Base-by-base conservation (phyloP, 2,888 invertebrate species). In the Candidula unifasciata region DNA sequence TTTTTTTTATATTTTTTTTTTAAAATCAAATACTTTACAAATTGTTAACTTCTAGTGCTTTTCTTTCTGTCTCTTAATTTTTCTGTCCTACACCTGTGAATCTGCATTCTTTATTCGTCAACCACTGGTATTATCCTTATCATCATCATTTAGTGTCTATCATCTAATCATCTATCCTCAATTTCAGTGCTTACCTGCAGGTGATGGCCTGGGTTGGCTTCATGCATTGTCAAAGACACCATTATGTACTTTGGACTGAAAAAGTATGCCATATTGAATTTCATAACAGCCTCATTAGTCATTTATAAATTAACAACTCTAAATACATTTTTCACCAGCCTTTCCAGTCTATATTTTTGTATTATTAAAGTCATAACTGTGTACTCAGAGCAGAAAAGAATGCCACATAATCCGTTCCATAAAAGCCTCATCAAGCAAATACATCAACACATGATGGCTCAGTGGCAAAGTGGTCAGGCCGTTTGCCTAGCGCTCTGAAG, bases 121-220 rank as follows among this genome's bases (percentile, higher is more conserved):
- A 44, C 44, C 44, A 33, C 79, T 60, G n/a, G 68, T 44, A 21
- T 64, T 80, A 16, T 68, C 37, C n/a, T 54, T 54, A 10, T 30
- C 35, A 13, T 54, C 27, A 1, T 21, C 69, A 21, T n/a, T 73
- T 35, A 1, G 1, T 73, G 27, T 52, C 44, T 24, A 35, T 3
- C 60, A 21, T 60, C 0, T 60, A 16, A n/a, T 66, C n/a, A 66
- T 33, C 27, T 66, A 0, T n/a, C 44, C 27, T 66, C 66, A 8
- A 5, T n/a, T 60, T n/a, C 35, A 13, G 30, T 64, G 27, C 79
- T 74, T 44, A 91, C 93, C 90, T 93, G 93, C 18, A 94, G 87
- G 88, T 94, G 94, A 85, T 94, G 94, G 1, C 94, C 94, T 1
- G 94, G 94, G 44, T 92, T 89, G 6, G 92, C 91, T 88, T 94